Evolutionary conservation across 2,113 vertebrate species (phyloP).

Genomic region (Tylochromis polylepis): DNA sequence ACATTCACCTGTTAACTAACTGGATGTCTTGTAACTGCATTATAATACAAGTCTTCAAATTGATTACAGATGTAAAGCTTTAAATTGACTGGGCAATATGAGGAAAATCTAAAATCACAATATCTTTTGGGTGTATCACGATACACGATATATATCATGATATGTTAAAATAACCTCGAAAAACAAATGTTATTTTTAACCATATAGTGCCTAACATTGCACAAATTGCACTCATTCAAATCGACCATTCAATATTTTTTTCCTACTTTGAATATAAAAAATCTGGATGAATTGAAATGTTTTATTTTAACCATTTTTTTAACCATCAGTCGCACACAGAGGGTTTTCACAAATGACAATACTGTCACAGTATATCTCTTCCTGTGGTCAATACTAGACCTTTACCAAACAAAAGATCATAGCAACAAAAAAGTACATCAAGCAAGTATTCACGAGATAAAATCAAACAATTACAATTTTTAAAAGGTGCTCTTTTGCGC

Average conservation of each 20-base stretch:
- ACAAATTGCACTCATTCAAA: too few species aligned
- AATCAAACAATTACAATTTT: neutral
- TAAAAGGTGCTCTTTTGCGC: neutral
- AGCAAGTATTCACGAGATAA: fast-evolving
- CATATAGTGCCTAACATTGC: too few species aligned
- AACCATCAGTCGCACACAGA: too few species aligned
- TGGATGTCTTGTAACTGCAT: neutral
- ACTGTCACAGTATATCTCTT: neutral
- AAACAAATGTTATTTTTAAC: too few species aligned
- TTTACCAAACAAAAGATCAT: too few species aligned
- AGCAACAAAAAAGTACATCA: too few species aligned
- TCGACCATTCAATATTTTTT: too few species aligned
- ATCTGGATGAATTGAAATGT: neutral
- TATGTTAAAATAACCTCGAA: neutral
- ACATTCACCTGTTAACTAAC: neutral
- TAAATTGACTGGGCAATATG: neutral
- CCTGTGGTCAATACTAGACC: too few species aligned
- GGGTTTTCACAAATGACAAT: too few species aligned
- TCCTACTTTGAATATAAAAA: neutral
- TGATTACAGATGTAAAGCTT: neutral
- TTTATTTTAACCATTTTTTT: neutral
- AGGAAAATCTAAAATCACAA: neutral
- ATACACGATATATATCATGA: neutral
- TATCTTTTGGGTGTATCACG: neutral
- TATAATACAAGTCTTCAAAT: neutral